phyloP scores from a whole-genome alignment of 2,113 vertebrate genomes.

The Macrotis lagotis region DNA sequence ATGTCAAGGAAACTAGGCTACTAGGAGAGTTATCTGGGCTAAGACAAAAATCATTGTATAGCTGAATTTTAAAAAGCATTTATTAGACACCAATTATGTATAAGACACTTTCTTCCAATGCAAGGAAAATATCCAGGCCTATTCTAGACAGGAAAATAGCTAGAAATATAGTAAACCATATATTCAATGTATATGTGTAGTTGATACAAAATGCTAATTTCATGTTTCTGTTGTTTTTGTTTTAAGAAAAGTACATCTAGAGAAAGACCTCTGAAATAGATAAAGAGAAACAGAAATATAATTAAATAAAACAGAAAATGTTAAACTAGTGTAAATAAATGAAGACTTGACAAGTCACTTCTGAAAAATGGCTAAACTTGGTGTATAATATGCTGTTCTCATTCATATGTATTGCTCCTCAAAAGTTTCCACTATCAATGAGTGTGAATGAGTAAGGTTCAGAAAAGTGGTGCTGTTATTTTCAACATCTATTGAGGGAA shows the following conservation, averaged over 20 bases:
- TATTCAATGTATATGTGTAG: background rate
- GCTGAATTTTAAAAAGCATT: background rate
- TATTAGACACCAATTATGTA: background rate
- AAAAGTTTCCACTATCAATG: background rate
- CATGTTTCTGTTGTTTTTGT: background rate
- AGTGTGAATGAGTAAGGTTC: background rate
- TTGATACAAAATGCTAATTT: background rate
- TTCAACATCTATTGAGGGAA: background rate
- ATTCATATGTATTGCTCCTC: background rate
- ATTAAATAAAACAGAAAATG: background rate
- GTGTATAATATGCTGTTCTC: background rate
- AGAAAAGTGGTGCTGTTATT: background rate
- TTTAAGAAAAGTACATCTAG: no score
- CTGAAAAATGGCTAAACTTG: background rate
- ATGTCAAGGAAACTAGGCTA: background rate
- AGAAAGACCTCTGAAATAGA: background rate
- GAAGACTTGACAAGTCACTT: background rate
- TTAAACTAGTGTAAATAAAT: background rate
- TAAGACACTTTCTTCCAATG: background rate
- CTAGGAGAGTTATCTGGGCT: background rate
- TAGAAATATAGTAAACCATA: background rate
- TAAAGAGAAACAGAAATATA: background rate
- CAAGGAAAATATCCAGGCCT: background rate
- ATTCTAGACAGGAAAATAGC: background rate
- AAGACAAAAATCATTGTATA: background rate